These are phyloP conservation scores for Diarsia rubi DNA, from an alignment of 2,888 invertebrate genomes.

Conservation along the genomic window DNA sequence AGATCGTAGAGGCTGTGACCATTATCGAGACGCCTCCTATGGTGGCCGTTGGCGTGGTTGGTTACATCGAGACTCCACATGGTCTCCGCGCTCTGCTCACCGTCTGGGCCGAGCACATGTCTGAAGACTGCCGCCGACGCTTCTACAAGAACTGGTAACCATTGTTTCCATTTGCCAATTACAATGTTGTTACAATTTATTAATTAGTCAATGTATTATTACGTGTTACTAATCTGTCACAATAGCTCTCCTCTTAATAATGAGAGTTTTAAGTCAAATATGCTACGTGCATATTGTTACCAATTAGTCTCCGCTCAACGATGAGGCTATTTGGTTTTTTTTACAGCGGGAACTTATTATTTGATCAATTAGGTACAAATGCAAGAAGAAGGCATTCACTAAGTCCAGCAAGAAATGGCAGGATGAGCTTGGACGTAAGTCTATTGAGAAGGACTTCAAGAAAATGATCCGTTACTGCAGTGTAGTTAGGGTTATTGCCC, in stretches of 20 bases:
- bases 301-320: slow-evolving; percentile 93
- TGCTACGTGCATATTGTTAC: slow-evolving; percentile 75
- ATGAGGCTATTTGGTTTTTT: slow-evolving; percentile 92
- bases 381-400: slow-evolving; percentile 99
- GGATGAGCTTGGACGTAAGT: slow-evolving; percentile 98
- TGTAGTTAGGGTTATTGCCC: slow-evolving; percentile 98
- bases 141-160: slow-evolving; percentile 99
- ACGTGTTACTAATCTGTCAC: slow-evolving; percentile 72
- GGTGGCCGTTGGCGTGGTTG: slow-evolving; percentile 99
- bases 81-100: slow-evolving; percentile 98
- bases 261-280: slow-evolving; percentile 91
- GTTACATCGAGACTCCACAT: slow-evolving; percentile 99
- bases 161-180: not conserved
- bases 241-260: slow-evolving; percentile 93
- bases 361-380: slow-evolving; percentile 97
- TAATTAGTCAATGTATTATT: not conserved
- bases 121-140: slow-evolving; percentile 99
- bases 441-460: slow-evolving; percentile 98
- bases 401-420: slow-evolving; percentile 99
- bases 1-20: slow-evolving; percentile 99
- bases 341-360: slow-evolving; percentile 83
- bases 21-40: slow-evolving; percentile 99
- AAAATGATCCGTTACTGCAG: slow-evolving; percentile 99
- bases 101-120: slow-evolving; percentile 99
- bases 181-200: not conserved